Evolutionary conservation across 2,888 invertebrate genomes (phyloP).

Genomic region (Drosophila meridiana): DNA sequence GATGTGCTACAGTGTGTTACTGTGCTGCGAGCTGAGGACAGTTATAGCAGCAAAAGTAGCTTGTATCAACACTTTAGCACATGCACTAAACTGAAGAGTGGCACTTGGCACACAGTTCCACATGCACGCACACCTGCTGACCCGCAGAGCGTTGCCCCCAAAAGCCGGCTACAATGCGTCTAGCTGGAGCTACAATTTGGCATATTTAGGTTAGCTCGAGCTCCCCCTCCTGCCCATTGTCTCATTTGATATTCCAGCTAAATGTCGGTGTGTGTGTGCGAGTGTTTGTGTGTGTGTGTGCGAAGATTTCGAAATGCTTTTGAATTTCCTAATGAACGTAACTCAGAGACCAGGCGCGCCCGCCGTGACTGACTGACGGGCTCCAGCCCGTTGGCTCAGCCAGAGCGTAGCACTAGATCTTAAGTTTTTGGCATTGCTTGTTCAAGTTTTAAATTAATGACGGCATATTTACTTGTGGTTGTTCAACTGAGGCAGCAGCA

Average conservation of each 20-base stretch:
- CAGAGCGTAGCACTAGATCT: constrained; percentile 10
- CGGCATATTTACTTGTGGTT: constrained; percentile 77
- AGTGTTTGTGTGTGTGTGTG: constrained; percentile 32
- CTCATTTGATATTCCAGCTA: constrained; percentile 60
- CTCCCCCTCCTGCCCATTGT: constrained; percentile 1
- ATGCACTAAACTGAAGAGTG: constrained; percentile 65
- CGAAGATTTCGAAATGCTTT: constrained; percentile 65
- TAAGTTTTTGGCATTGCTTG: constrained; percentile 67
- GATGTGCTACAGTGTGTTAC: constrained; percentile 51
- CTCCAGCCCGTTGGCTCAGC: background rate
- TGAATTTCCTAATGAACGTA: constrained; percentile 81
- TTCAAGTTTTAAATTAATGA: constrained; percentile 78
- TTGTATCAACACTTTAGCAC: constrained; percentile 78
- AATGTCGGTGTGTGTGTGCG: constrained; percentile 36
- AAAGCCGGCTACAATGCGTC: constrained; percentile 59
- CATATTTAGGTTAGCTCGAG: constrained; percentile 71
- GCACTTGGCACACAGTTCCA: constrained; percentile 52
- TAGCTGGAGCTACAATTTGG: constrained; percentile 50
- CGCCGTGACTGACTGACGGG: constrained; percentile 36
- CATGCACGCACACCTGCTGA: constrained; percentile 61
- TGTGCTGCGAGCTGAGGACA: constrained; percentile 59
- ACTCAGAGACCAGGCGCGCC: constrained; percentile 47
- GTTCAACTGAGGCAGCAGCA: constrained; percentile 41
- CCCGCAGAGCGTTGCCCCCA: constrained; percentile 69
- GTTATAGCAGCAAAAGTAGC: constrained; percentile 67